A percentile compares a stretch with the other conserved stretches of the same genome.
Evolutionary conservation across 1,140 invertebrate species (phyloP).

Genomic region (Copidosoma floridanum): DNA sequence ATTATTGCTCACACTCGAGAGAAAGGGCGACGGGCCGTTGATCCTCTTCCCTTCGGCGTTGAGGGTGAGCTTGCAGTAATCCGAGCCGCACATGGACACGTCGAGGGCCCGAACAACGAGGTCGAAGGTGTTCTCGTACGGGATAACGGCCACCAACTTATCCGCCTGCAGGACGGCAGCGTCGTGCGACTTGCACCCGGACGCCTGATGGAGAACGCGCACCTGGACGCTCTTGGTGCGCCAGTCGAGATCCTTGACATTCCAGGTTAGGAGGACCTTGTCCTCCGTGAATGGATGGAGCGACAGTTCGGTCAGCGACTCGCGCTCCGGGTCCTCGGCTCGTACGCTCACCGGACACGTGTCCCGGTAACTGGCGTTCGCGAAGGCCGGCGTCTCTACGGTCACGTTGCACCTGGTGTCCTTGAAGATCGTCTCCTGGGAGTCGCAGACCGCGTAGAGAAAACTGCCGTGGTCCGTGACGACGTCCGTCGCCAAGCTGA

Average conservation of each 20-base stretch:
- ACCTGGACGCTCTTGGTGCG: neutral
- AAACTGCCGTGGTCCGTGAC: neutral
- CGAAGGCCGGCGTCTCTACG: slow-evolving; percentile 1
- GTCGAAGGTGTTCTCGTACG: neutral
- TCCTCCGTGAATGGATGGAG: neutral
- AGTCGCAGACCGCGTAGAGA: slow-evolving; percentile 1
- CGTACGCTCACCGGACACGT: neutral
- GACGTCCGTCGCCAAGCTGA: neutral
- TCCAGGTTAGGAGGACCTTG: neutral
- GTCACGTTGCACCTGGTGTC: neutral
- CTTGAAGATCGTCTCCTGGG: neutral
- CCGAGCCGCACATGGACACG: neutral
- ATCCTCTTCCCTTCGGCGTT: neutral
- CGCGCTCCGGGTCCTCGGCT: neutral
- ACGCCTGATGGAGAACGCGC: neutral
- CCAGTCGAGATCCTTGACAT: neutral
- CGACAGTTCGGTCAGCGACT: neutral
- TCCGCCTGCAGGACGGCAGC: neutral
- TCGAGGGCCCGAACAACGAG: neutral
- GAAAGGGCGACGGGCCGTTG: neutral
- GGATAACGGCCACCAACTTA: neutral
- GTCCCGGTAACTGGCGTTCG: neutral
- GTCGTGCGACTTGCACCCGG: neutral
- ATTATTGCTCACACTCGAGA: neutral
- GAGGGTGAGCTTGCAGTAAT: neutral